Evolutionary conservation across 2,888 invertebrate genomes (phyloP).

Genomic region (Leptinotarsa rubiginosa): DNA sequence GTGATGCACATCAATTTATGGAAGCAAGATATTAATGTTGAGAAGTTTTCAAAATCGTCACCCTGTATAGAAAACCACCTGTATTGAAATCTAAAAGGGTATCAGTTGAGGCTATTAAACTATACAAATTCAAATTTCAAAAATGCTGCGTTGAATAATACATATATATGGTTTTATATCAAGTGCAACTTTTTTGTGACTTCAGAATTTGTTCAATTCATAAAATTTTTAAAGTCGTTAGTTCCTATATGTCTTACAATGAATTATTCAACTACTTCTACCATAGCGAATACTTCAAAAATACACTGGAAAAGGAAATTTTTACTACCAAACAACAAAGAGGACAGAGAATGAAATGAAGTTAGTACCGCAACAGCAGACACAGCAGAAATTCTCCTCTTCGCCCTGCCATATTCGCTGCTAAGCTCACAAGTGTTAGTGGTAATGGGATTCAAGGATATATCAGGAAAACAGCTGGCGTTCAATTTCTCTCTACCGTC

Average conservation of each 20-base stretch:
- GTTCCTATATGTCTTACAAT: neutral
- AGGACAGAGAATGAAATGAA: slow-evolving; percentile 58
- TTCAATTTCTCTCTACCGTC: slow-evolving; percentile 57
- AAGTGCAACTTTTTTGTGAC: no score
- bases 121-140: no score
- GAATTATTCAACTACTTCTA: neutral
- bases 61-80: no score
- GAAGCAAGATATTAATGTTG: no score
- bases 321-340: slow-evolving; percentile 34
- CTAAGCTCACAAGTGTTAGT: slow-evolving; percentile 52
- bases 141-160: no score
- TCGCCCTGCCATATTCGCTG: slow-evolving; percentile 53
- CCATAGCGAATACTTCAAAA: neutral
- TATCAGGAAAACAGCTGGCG: slow-evolving; percentile 63
- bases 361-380: slow-evolving; percentile 65
- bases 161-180: no score
- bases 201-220: no score
- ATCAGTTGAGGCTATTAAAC: no score
- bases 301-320: slow-evolving; percentile 25
- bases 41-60: no score
- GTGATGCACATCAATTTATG: no score
- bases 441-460: slow-evolving; percentile 57
- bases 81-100: no score
- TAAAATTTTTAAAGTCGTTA: neutral
- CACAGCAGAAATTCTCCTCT: slow-evolving; percentile 59